Percentiles rank a stretch among this genome's conserved stretches.
Conservation (phyloP, 2,888 invertebrate genomes). For the Diaphora mendica region DNA sequence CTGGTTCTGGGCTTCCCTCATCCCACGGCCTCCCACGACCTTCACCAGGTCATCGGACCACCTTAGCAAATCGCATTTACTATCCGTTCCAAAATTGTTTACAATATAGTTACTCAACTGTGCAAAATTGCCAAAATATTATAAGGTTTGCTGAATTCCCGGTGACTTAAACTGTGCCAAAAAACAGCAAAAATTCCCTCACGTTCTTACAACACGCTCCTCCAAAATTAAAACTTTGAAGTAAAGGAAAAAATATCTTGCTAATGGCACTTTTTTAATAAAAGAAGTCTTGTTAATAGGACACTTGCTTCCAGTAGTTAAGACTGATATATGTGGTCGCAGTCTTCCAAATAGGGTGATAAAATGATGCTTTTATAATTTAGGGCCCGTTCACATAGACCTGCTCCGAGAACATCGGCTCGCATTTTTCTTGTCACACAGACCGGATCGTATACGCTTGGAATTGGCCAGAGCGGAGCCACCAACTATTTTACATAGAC, state of each 20-base stretch:
- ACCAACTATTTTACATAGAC: no score
- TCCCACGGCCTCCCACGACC: no score
- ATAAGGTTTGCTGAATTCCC: neutral
- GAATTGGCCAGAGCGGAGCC: no score
- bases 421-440: no score
- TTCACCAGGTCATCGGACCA: no score
- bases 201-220: neutral
- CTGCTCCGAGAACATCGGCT: no score
- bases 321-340: slow-evolving; percentile 44
- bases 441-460: no score
- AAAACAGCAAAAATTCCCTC: neutral
- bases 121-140: neutral
- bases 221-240: slow-evolving; percentile 37
- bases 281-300: slow-evolving; percentile 29
- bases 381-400: no score
- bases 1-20: no score
- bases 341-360: slow-evolving; percentile 1
- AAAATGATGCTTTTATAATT: slow-evolving; percentile 16
- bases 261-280: slow-evolving; percentile 42
- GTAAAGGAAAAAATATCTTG: slow-evolving; percentile 8
- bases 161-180: neutral
- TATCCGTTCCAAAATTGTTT: no score
- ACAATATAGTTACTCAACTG: neutral
- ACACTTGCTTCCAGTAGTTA: slow-evolving; percentile 25
- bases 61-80: no score